Conservation (phyloP, 2,797 vertebrate species). For the Labroides dimidiatus region DNA sequence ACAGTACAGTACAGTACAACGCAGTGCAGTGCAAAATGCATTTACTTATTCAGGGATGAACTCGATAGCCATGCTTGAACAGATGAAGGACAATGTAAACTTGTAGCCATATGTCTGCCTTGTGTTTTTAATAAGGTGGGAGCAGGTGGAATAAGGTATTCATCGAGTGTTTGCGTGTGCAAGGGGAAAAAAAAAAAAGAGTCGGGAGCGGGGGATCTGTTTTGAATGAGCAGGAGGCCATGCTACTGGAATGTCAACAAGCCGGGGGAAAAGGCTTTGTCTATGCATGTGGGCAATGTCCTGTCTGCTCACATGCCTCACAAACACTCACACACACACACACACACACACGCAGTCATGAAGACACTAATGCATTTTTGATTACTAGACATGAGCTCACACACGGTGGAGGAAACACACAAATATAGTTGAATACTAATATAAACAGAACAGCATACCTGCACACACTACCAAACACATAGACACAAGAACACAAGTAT, state of each 20-base stretch:
- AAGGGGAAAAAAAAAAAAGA: conserved; percentile 2
- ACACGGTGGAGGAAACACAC: conserved; percentile 11
- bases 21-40: not conserved
- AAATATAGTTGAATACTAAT: too few species aligned
- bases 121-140: conserved; percentile 40
- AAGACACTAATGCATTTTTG: conserved; percentile 16
- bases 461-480: conserved; percentile 31
- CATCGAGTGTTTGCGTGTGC: conserved; percentile 13
- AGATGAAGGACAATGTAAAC: conserved; percentile 22
- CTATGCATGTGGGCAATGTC: conserved; percentile 54
- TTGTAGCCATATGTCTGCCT: conserved; percentile 31
- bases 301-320: conserved; percentile 5
- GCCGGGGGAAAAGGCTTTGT: conserved; percentile 46
- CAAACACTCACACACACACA: conserved; percentile 25
- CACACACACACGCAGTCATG: not conserved
- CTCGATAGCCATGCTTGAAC: not conserved
- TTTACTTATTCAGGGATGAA: conserved; percentile 4
- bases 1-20: conserved; percentile 1
- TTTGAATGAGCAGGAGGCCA: conserved; percentile 70
- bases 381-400: conserved; percentile 25
- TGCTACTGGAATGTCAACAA: conserved; percentile 82
- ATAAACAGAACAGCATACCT: not conserved
- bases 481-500: conserved; percentile 10
- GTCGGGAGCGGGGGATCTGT: conserved; percentile 50
- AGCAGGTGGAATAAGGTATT: conserved; percentile 27